phyloP scores from a whole-genome alignment of 2,113 vertebrate species.

The Prionailurus viverrinus region DNA sequence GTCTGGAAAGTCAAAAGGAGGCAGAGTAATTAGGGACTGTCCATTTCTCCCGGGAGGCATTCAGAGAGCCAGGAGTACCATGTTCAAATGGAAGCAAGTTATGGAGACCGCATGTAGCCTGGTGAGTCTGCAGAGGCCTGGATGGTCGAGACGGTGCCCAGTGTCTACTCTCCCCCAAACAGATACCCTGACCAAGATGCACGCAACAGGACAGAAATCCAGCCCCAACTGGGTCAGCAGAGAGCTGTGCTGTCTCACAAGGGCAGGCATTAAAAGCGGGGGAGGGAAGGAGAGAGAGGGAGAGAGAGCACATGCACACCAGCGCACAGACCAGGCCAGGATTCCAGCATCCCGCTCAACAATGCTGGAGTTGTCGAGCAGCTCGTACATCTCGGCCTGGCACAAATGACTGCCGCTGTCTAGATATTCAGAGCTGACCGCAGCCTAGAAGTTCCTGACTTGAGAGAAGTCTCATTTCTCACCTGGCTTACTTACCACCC shows the following conservation, averaged over 20 bases:
- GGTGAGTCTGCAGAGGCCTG: background rate
- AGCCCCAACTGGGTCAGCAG: slow-evolving; percentile 63
- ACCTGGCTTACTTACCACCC: background rate
- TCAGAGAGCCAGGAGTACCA: background rate
- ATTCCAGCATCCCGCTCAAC: slow-evolving; percentile 81
- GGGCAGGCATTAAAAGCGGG: background rate
- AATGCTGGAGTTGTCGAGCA: slow-evolving; percentile 82
- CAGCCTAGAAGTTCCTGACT: slow-evolving; percentile 22
- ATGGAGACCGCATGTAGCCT: background rate
- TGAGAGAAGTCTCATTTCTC: background rate
- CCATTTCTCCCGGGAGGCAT: background rate
- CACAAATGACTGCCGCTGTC: slow-evolving; percentile 75
- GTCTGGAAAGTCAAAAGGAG: slow-evolving; percentile 88
- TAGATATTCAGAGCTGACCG: background rate
- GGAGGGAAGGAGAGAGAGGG: background rate
- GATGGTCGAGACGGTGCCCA: background rate
- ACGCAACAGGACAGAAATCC: background rate
- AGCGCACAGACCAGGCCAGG: slow-evolving; percentile 10
- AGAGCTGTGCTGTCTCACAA: slow-evolving; percentile 56
- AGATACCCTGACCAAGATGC: slow-evolving; percentile 73
- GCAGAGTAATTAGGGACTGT: background rate
- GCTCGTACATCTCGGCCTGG: slow-evolving; percentile 84
- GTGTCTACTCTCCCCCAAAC: background rate
- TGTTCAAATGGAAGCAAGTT: background rate
- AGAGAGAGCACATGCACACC: fast-evolving